Conservation (phyloP, 2,113 vertebrate genomes). For the Toxotes jaculatrix region DNA sequence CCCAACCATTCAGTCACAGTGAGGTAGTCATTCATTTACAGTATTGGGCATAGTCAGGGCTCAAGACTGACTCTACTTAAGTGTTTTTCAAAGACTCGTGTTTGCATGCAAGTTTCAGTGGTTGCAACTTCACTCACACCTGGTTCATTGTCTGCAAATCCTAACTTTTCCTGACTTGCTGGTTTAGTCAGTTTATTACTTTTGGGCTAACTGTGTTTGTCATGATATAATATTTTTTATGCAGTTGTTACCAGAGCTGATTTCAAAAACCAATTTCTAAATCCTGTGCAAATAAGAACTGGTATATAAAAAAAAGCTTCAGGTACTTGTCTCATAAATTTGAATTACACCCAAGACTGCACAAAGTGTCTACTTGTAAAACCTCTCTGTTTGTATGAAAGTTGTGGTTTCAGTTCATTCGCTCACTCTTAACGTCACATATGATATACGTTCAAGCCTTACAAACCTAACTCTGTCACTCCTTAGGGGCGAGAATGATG, state of each 20-base stretch:
- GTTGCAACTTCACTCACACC: no score
- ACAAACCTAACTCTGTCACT: slow-evolving; percentile 14
- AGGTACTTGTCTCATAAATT: not conserved
- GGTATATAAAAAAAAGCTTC: not conserved
- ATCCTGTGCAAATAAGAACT: not conserved
- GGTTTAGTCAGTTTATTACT: no score
- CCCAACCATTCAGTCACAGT: not conserved
- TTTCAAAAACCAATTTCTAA: not conserved
- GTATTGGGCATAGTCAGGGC: not conserved
- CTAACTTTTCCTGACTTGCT: no score
- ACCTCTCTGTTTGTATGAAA: slow-evolving; percentile 9
- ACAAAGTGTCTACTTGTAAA: slow-evolving; percentile 9
- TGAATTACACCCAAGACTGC: not conserved
- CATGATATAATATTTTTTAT: not conserved
- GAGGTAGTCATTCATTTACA: no score
- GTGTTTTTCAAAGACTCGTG: not conserved
- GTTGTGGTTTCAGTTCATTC: not conserved
- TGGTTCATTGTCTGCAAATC: no score
- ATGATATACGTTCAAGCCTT: not conserved
- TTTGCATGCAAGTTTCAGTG: not conserved
- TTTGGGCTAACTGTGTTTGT: not conserved
- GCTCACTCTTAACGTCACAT: not conserved
- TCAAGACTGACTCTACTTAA: not conserved
- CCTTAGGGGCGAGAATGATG: slow-evolving; percentile 7
- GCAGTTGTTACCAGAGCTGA: not conserved